Base-by-base conservation (phyloP, 2,797 vertebrate species). In the Loris lydekkerianus region DNA sequence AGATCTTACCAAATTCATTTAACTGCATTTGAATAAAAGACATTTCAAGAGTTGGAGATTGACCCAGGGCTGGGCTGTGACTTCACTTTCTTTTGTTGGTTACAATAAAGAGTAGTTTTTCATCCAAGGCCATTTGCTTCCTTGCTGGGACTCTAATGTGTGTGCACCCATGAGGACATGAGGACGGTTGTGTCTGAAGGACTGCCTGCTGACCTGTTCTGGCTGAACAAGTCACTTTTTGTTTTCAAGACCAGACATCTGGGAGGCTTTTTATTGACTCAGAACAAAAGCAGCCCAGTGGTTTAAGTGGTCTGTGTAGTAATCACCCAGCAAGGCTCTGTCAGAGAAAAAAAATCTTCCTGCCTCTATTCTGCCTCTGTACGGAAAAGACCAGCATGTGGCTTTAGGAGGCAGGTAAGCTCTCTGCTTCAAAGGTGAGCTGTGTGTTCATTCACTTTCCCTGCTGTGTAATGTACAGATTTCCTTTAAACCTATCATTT, bases 221-320 rank as follows among this genome's bases (percentile, higher is more conserved):
- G 0, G 34, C 91, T 90, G 89, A 96, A 90, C 80, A 96, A 95
- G 88, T 76, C 49, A 43, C 69, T 86, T 92, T 72, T 65, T 92
- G 49, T 69, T 53, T 61, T 8, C 27, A 72, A 94, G 75, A 89
- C 37, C 67, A 97, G 86, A 93, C 60, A 90, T 85, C 73, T 86
- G 75, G 69, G 69, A 95, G 58, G 34, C 43, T 93, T 97, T 97
- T 95, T 96, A 95, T 80, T 93, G 78, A 95, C 78, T 83, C 58
- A 43, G 91, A 96, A 95, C 31, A 93, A 95, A 95, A 94, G 70
- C 91, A 95, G 72, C 89, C n/a, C 76, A 37, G 77, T 87, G 81
- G 95, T 97, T 93, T 91, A 94, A 97, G 93, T 87, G 84, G 84
- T 80, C 34, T 80, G 27, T 89, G 65, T 29, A 63, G 94, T 94